phyloP scores from a whole-genome alignment of 2,888 invertebrate genomes.

The Emmelina monodactyla region DNA sequence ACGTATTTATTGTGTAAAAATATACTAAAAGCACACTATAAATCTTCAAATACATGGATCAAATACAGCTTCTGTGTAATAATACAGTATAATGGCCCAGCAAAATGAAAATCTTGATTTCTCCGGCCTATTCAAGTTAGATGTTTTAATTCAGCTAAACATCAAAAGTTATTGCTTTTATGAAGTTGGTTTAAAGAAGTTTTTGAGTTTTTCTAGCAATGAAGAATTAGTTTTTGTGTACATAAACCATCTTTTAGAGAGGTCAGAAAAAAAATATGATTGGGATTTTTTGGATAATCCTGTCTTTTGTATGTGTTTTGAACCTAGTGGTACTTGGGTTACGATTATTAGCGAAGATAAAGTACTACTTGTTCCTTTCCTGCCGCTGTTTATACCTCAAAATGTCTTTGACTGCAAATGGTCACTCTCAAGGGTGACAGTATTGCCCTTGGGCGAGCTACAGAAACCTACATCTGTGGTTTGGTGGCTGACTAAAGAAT shows the following conservation, averaged over 20 bases:
- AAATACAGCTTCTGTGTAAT: too few relatives aligned
- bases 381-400: conserved; percentile 51
- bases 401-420: conserved; percentile 53
- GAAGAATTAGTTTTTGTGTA: conserved; percentile 48
- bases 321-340: conserved; percentile 82
- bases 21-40: neutral
- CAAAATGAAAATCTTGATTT: conserved; percentile 45
- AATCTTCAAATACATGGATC: too few relatives aligned
- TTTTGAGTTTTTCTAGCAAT: conserved; percentile 48
- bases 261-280: conserved; percentile 44
- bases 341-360: conserved; percentile 67
- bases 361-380: conserved; percentile 54
- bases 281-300: conserved; percentile 59
- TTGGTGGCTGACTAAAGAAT: conserved; percentile 82
- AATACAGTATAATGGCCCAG: conserved; percentile 44
- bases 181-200: conserved; percentile 54
- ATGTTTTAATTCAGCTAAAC: conserved; percentile 48
- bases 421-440: conserved; percentile 56
- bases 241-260: conserved; percentile 40
- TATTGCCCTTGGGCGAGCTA: conserved; percentile 40
- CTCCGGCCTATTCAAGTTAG: conserved; percentile 55
- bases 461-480: conserved; percentile 68
- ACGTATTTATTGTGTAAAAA: neutral
- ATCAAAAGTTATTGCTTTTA: conserved; percentile 47
- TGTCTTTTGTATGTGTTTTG: conserved; percentile 80